Evolutionary conservation across 2,113 vertebrate genomes (phyloP), one percentile per base, ranked within the genome.

Genomic region (Rhineura floridana): DNA sequence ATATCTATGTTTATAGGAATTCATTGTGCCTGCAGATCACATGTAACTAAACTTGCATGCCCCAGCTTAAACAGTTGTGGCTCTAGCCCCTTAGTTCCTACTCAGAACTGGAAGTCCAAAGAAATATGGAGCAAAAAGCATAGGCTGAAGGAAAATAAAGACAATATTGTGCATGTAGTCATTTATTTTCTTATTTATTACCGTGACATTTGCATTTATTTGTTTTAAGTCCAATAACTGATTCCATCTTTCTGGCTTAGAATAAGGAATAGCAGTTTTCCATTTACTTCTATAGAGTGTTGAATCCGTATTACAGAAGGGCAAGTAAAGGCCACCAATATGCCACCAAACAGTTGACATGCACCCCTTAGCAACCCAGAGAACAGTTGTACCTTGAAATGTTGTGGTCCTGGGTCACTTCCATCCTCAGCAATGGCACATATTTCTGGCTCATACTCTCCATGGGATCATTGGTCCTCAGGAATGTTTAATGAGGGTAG

Each of bases 111-210:
- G 73, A 88, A 90, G 69, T 89, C 42, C 36, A 87, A 59, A 55
- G 85, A 86, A 84, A 81, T 77, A 91, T 88, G 48, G 3, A 12
- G 42, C 21, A 85, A 36, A 84, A 76, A 69, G 90, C 90, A 92
- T 79, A 73, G 70, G 6, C n/a, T 87, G 33, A 89, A 92, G 72
- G 48, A 46, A 91, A 59, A 10, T 84, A 30, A 91, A 86, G n/a
- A 72, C 78, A 30, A 3, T 88, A 11, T 82, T 85, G 39, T 25
- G 10, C 25, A n/a, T 52, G 13, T 13, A 78, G 12, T 30, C 7
- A 78, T 78, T 52, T 33, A 5, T n/a, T 17, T 46, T 6, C 7
- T 42, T 72, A 39, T 36, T 36, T 70, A 70, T 39, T 39, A 5
- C 0, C 33, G 52, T n/a, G 3, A 48, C 7, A 48, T 30, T 77